Percentiles rank a stretch among this genome's conserved stretches.
phyloP scores from a whole-genome alignment of 2,113 vertebrate species.

The Mugil cephalus region DNA sequence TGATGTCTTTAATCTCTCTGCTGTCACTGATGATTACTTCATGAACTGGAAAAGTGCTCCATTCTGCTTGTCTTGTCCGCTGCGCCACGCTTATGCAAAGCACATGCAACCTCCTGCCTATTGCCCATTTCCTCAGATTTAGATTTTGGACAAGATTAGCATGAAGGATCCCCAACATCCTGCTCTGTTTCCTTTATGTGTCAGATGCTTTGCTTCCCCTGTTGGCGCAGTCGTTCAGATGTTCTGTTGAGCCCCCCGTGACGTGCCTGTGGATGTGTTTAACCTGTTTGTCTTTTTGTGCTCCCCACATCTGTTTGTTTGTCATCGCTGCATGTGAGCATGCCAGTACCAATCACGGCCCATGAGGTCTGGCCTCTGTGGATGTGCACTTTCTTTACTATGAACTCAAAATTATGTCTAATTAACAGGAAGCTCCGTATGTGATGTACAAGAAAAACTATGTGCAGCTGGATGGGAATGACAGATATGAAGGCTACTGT shows the following conservation, averaged over 20 bases:
- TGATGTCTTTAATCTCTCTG: slow-evolving; percentile 45
- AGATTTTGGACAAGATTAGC: slow-evolving; percentile 50
- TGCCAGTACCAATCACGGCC: slow-evolving; percentile 43
- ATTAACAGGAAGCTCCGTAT: slow-evolving; percentile 98
- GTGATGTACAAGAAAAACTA: slow-evolving; percentile 99
- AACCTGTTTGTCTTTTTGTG: slow-evolving; percentile 46
- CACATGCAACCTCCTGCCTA: slow-evolving; percentile 57
- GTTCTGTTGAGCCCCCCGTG: slow-evolving; percentile 34
- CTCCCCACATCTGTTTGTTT: slow-evolving; percentile 32
- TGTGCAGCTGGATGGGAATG: slow-evolving; percentile 96
- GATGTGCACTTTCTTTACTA: slow-evolving; percentile 49
- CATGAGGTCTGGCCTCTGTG: slow-evolving; percentile 50
- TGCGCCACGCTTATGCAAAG: slow-evolving; percentile 60
- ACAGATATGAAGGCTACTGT: slow-evolving; percentile 99
- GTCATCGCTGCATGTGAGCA: slow-evolving; percentile 62
- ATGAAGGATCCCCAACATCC: slow-evolving; percentile 62
- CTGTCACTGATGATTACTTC: slow-evolving; percentile 80
- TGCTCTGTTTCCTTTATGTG: slow-evolving; percentile 51
- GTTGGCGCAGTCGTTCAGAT: slow-evolving; percentile 39
- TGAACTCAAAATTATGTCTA: slow-evolving; percentile 81
- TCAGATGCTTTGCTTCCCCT: slow-evolving; percentile 49
- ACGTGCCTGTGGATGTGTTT: slow-evolving; percentile 36
- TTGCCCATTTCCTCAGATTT: slow-evolving; percentile 41
- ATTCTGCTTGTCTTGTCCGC: slow-evolving; percentile 55
- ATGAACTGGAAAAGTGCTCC: slow-evolving; percentile 79